Conservation (phyloP, 2,113 vertebrate species). For the Panurus biarmicus region DNA sequence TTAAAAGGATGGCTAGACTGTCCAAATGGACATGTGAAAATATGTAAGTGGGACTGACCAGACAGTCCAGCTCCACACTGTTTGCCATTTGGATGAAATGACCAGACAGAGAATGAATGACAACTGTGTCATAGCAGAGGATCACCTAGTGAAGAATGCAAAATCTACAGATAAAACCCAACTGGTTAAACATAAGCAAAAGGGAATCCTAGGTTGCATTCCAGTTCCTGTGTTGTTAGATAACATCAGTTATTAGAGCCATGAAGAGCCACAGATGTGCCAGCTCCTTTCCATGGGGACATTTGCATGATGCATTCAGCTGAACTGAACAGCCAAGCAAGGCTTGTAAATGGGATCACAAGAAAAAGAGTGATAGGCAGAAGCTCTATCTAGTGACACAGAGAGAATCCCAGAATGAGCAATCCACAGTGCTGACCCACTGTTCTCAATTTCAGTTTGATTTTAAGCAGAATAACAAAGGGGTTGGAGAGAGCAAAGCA, state of each 20-base stretch:
- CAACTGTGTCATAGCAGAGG: background rate
- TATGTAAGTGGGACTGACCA: background rate
- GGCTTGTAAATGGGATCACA: background rate
- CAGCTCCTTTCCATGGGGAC: background rate
- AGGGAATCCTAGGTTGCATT: background rate
- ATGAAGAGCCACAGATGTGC: background rate
- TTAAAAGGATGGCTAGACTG: background rate
- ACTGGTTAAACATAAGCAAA: background rate
- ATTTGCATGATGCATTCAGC: background rate
- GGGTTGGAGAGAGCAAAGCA: background rate
- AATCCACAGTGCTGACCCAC: background rate
- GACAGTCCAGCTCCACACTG: background rate
- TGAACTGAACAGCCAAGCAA: background rate
- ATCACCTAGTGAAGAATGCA: background rate
- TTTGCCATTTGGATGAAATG: background rate
- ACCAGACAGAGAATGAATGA: background rate
- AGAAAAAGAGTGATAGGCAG: background rate
- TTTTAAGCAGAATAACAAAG: background rate
- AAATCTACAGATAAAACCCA: background rate
- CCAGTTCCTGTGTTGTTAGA: background rate
- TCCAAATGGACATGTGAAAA: background rate
- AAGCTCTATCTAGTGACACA: background rate
- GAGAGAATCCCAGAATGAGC: background rate
- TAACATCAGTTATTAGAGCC: background rate
- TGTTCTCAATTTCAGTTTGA: background rate